Percentiles rank a stretch among this genome's conserved stretches.
Evolutionary conservation across 2,797 vertebrate species (phyloP).

Genomic region (Gymnothorax reevesii): DNA sequence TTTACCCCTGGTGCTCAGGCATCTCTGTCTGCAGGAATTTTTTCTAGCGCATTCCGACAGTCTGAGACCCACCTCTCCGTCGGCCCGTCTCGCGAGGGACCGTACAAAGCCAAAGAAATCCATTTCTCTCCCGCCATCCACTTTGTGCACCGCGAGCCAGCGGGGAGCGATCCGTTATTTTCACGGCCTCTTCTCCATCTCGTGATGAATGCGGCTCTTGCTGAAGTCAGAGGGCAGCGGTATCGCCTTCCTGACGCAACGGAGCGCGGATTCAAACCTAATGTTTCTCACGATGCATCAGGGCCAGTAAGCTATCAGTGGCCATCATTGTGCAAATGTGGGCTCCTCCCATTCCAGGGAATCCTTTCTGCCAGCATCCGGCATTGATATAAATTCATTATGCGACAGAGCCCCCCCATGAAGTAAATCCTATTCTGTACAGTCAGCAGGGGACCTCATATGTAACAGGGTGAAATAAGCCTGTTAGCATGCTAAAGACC

Average conservation of each 20-base stretch:
- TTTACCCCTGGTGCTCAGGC: neutral
- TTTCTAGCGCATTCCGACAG: neutral
- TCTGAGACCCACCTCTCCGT: neutral
- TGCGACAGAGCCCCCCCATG: neutral
- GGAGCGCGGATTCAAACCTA: slow-evolving; percentile 9
- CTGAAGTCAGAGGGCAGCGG: neutral
- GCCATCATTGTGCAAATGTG: slow-evolving; percentile 21
- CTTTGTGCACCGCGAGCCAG: neutral
- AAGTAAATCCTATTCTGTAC: neutral
- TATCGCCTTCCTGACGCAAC: neutral
- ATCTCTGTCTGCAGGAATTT: neutral
- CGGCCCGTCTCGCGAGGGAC: neutral
- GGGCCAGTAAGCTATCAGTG: too few species aligned
- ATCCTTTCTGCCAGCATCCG: neutral
- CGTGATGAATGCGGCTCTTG: slow-evolving; percentile 6
- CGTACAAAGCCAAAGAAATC: slow-evolving; percentile 13
- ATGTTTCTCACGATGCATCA: neutral
- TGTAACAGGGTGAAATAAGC: slow-evolving; percentile 7
- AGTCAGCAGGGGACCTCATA: neutral
- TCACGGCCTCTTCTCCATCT: neutral
- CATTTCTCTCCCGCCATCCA: neutral
- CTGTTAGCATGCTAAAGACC: slow-evolving; percentile 26
- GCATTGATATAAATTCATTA: too few species aligned
- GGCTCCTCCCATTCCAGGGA: neutral
- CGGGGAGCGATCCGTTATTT: neutral